Percentiles rank a stretch among this genome's conserved stretches.
phyloP scores from a whole-genome alignment of 2,113 vertebrate species.

The Lethenteron reissneri region DNA sequence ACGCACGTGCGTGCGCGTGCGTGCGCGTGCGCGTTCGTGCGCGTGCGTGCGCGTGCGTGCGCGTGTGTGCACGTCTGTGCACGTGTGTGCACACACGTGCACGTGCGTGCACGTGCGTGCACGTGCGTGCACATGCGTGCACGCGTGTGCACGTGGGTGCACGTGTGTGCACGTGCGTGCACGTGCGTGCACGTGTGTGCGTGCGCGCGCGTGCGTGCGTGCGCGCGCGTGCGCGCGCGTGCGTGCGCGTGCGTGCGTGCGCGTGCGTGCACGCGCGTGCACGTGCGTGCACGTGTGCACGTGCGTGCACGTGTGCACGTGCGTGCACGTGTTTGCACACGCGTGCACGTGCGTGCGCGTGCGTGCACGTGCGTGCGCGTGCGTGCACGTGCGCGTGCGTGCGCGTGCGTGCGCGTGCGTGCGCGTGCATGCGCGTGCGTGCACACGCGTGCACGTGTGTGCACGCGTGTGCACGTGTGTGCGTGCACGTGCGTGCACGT shows the following conservation, averaged over 20 bases:
- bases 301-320: no score
- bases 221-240: not conserved
- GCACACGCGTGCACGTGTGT: no score
- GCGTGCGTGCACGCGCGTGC: not conserved
- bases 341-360: no score
- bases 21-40: not conserved
- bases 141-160: not conserved
- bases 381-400: no score
- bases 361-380: no score
- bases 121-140: not conserved
- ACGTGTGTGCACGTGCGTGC: not conserved
- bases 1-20: not conserved
- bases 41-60: not conserved
- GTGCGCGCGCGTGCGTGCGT: not conserved
- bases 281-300: not conserved
- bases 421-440: no score
- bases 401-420: no score
- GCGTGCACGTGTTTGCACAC: no score
- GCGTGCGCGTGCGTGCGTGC: not conserved
- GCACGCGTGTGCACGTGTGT: not conserved
- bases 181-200: not conserved
- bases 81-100: not conserved
- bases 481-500: not conserved
- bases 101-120: not conserved
- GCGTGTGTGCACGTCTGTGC: not conserved